Evolutionary conservation across 37 sponge, comb jelly and placozoan genomes (phyloP), one percentile per base, ranked within the genome.

Genomic region (Aphrocallistes beatrix): DNA sequence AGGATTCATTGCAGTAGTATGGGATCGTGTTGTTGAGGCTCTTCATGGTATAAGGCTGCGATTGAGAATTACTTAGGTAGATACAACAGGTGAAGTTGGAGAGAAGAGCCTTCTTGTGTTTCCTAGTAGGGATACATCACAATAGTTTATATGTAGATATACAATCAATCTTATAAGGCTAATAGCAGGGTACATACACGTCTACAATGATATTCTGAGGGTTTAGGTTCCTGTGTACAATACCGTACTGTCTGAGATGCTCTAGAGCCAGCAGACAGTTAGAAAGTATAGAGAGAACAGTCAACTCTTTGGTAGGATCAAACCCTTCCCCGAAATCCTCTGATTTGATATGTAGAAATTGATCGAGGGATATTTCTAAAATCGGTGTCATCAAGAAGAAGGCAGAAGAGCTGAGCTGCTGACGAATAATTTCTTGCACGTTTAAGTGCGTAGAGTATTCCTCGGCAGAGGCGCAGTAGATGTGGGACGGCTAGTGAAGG

Each of bases 211-310:
- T 60, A 13, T 60, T 60, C 21, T 60, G 75, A 28, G 75, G 32
- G n/a, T 19, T 19, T 32, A 60, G 10, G 34, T 60, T 60, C 21
- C 75, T 60, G 21, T 60, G 75, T 13, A 60, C 75, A 25, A 60
- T 28, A 25, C 75, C 75, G 8, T 32, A 30, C 34, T 60, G 75
- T 60, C 34, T 60, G 75, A 60, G 75, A 30, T 60, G 75, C 75
- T 60, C 75, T 32, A 60, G 75, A 32, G 75, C 75, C 1, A 60
- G 75, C n/a, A 60, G 75, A 28, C 75, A 60, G 75, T 60, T 30
- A 30, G 17, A 19, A 6, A 60, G 75, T 6, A 60, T 8, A 60
- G 75, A 60, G 8, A 60, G 34, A 30, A 60, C n/a, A 32, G 34
- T 60, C 21, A 60, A 60, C 10, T 60, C 75, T 28, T 13, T 19